Base-by-base conservation (phyloP, 1,140 invertebrate genomes). In the Cheumatopsyche charites region DNA sequence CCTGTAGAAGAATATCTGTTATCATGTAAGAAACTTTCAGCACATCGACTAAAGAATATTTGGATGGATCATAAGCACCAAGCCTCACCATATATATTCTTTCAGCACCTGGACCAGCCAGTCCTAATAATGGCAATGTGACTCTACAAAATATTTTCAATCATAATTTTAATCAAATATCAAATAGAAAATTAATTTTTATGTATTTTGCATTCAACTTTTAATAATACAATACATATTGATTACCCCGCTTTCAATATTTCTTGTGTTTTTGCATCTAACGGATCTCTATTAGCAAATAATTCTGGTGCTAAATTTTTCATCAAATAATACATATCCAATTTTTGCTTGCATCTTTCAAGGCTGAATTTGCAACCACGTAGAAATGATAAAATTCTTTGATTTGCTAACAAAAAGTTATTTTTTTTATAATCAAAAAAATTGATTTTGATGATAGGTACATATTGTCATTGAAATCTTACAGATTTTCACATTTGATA, bases 291-390 rank as follows among this genome's bases (percentile, higher is more conserved):
- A 62, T 70, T 70, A n/a, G 23, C 11, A n/a, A 70, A 62, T n/a
- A 85, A 79, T 74, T 90, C 89, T 0, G 89, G 89, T 23, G 88
- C 81, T 19, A 86, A 77, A 15, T 80, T 80, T 76, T 85, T 83
- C 45, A 90, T 79, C 0, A 88, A 86, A 73, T 89, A 89, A 78
- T 84, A 89, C 77, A 86, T 83, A 77, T 90, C 89, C 6, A 90
- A 76, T 75, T 89, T 88, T 70, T 86, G 80, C 78, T 90, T 90
- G 1, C 87, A 87, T 76, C 84, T 82, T 79, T 90, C 87, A 71
- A 90, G 78, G 75, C 88, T 90, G 76, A 88, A 90, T 77, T 91
- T 90, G 75, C 87, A 87, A 15, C 89, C 86, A 1, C 90, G 81
- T 36, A 91, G 79, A 78, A 90, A 89, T 26, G 84, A 83, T 26